Conservation (phyloP, 2,888 invertebrate species). For the Ecliptopera silaceata region DNA sequence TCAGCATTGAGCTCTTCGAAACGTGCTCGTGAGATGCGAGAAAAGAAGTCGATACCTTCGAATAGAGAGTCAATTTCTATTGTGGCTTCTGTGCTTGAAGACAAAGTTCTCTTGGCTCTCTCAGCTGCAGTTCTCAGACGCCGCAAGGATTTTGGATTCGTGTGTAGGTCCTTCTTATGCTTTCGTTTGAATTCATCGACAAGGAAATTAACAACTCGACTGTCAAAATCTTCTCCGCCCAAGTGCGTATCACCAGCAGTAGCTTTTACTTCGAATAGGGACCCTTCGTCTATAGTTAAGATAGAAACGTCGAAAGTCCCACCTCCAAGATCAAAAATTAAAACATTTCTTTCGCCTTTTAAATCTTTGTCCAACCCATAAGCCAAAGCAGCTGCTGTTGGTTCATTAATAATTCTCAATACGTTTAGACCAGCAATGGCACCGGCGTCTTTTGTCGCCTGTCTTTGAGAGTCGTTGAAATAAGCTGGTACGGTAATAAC, state of each 20-base stretch:
- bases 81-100: slow-evolving; percentile 88
- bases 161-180: slow-evolving; percentile 85
- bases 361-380: slow-evolving; percentile 87
- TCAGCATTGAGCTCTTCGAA: slow-evolving; percentile 90
- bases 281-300: slow-evolving; percentile 90
- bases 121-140: slow-evolving; percentile 89
- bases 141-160: slow-evolving; percentile 85
- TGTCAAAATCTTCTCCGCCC: slow-evolving; percentile 89
- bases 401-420: slow-evolving; percentile 91
- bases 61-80: slow-evolving; percentile 89
- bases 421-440: slow-evolving; percentile 89
- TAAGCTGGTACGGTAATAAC: slow-evolving; percentile 93
- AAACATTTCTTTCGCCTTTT: slow-evolving; percentile 84
- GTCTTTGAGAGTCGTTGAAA: slow-evolving; percentile 88
- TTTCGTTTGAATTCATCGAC: slow-evolving; percentile 88
- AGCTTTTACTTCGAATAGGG: slow-evolving; percentile 90
- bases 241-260: slow-evolving; percentile 94
- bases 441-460: slow-evolving; percentile 92
- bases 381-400: slow-evolving; percentile 89
- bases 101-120: slow-evolving; percentile 88
- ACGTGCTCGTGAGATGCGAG: slow-evolving; percentile 87
- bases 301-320: slow-evolving; percentile 93
- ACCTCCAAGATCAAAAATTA: slow-evolving; percentile 86
- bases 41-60: slow-evolving; percentile 87
- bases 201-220: slow-evolving; percentile 85